These are phyloP conservation scores for Tragelaphus imberbis DNA, from an alignment of 2,113 vertebrate species.

Conservation along the genomic window DNA sequence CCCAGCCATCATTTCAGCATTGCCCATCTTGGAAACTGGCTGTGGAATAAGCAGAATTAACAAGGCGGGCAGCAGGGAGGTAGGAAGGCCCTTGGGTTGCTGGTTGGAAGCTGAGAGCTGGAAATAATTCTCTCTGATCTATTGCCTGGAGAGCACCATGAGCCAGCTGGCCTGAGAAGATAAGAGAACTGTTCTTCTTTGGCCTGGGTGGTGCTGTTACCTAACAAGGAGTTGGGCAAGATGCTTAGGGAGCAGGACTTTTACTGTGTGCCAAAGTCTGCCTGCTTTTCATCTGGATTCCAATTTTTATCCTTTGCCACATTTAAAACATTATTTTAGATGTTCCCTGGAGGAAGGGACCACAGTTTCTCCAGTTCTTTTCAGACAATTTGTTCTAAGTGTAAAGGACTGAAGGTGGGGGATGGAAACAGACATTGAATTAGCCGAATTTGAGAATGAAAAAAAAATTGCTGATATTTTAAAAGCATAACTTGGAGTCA, in stretches of 20 bases:
- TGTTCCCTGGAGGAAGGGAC: slow-evolving; percentile 11
- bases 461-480: neutral
- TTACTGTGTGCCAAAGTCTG: slow-evolving; percentile 13
- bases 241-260: neutral
- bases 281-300: neutral
- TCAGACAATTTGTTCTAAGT: slow-evolving; percentile 4
- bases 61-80: neutral
- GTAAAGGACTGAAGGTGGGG: neutral
- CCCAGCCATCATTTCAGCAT: neutral
- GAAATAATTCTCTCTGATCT: slow-evolving; percentile 41
- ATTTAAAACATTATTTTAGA: slow-evolving; percentile 38
- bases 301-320: slow-evolving; percentile 24
- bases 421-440: neutral
- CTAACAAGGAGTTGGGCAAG: slow-evolving; percentile 4
- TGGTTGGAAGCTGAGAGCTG: neutral
- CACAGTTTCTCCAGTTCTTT: neutral
- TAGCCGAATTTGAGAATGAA: neutral
- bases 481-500: neutral
- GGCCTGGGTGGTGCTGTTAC: neutral
- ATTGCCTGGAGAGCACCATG: slow-evolving; percentile 7
- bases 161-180: slow-evolving; percentile 52
- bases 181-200: slow-evolving; percentile 43
- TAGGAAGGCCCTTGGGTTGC: neutral
- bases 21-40: neutral
- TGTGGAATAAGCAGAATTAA: neutral